Conservation (phyloP, 2,113 vertebrate genomes). For the Apistogramma diplotaenia region DNA sequence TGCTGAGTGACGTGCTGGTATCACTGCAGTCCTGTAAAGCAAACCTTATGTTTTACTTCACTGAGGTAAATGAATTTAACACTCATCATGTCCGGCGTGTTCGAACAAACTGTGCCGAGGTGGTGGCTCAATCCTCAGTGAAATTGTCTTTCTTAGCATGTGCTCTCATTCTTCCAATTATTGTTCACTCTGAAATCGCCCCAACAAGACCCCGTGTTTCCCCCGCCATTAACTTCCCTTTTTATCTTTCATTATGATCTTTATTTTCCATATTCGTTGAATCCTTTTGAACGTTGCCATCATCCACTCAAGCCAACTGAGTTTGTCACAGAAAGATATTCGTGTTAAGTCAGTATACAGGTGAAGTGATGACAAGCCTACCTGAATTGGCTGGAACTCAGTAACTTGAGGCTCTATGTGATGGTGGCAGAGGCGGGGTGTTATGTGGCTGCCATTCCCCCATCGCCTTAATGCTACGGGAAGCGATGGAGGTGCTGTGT, state of each 20-base stretch:
- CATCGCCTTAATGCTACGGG: background rate
- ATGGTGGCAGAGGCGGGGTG: background rate
- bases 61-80: background rate
- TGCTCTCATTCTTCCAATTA: constrained; percentile 13
- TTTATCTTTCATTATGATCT: constrained; percentile 36
- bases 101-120: background rate
- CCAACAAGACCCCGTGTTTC: background rate
- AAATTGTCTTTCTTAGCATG: constrained; percentile 29
- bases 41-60: background rate
- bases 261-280: constrained; percentile 55
- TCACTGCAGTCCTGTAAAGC: background rate
- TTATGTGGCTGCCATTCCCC: background rate
- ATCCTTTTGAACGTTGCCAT: constrained; percentile 55
- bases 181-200: constrained; percentile 1
- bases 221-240: constrained; percentile 6
- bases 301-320: constrained; percentile 36
- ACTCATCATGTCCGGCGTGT: background rate
- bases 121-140: constrained; percentile 25
- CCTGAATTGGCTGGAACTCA: background rate
- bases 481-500: constrained; percentile 1
- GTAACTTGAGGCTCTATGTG: background rate
- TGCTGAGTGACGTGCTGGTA: background rate
- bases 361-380: background rate
- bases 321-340: constrained; percentile 33
- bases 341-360: background rate